These are phyloP conservation scores for Plutella xylostella DNA, from an alignment of 2,888 invertebrate species.

Conservation along the genomic window DNA sequence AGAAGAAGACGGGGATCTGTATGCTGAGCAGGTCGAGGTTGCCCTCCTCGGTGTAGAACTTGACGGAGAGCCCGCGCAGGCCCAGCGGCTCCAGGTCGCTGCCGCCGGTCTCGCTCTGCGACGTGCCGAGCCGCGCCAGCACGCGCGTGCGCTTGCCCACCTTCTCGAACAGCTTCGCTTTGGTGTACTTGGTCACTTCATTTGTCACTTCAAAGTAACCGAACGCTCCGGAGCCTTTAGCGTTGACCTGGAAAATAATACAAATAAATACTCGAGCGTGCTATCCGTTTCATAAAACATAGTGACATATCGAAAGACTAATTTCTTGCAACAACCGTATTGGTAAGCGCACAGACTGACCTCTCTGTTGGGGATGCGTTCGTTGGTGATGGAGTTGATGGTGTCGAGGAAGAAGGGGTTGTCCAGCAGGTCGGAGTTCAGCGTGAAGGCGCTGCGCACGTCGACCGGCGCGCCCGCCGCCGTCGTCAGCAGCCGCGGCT, in stretches of 20 bases:
- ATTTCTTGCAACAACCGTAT: too few relatives aligned
- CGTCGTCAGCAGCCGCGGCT: slow-evolving; percentile 74
- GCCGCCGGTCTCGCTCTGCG: slow-evolving; percentile 73
- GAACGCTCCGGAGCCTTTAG: slow-evolving; percentile 87
- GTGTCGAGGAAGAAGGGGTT: slow-evolving; percentile 79
- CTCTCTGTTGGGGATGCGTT: slow-evolving; percentile 91
- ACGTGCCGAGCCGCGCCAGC: slow-evolving; percentile 65
- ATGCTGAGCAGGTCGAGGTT: slow-evolving; percentile 88
- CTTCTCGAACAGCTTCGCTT: slow-evolving; percentile 60
- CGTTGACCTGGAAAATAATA: too few relatives aligned
- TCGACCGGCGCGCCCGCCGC: slow-evolving; percentile 83
- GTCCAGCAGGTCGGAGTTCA: slow-evolving; percentile 81
- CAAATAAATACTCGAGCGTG: too few relatives aligned
- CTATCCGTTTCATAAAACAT: too few relatives aligned
- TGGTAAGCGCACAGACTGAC: too few relatives aligned
- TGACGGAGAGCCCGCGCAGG: slow-evolving; percentile 79
- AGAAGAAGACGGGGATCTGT: slow-evolving; percentile 87
- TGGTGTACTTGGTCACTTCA: slow-evolving; percentile 72
- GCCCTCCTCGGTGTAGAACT: slow-evolving; percentile 87
- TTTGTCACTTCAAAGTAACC: slow-evolving; percentile 83
- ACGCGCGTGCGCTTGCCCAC: slow-evolving; percentile 67
- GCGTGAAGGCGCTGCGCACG: slow-evolving; percentile 75
- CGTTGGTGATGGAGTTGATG: slow-evolving; percentile 48
- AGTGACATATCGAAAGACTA: too few relatives aligned
- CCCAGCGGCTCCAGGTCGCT: slow-evolving; percentile 58